phyloP scores from a whole-genome alignment of 2,797 vertebrate genomes.

The Danio kyathit region DNA sequence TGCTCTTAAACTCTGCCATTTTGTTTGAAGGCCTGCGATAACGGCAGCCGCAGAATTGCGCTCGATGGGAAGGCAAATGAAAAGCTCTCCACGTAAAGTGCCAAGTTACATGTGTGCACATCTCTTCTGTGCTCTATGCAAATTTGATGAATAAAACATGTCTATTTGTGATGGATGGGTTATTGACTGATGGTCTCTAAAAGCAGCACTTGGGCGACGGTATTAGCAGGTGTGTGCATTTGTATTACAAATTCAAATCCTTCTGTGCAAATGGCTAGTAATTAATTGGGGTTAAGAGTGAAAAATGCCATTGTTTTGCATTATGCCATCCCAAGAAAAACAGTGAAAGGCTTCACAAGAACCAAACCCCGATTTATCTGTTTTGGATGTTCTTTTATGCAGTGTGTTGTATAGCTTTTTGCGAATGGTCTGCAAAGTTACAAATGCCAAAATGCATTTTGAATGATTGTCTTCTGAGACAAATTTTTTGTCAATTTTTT shows the following conservation, averaged over 20 bases:
- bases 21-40: conserved; percentile 45
- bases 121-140: neutral
- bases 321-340: neutral
- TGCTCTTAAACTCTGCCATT: conserved; percentile 17
- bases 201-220: neutral
- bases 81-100: neutral
- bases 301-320: neutral
- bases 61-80: conserved; percentile 11
- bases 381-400: too few relatives aligned
- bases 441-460: too few relatives aligned
- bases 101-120: neutral
- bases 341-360: neutral
- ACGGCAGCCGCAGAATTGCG: neutral
- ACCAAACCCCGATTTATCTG: too few relatives aligned
- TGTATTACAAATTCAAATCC: conserved; percentile 11
- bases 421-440: too few relatives aligned
- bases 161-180: neutral
- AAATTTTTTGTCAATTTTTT: too few relatives aligned
- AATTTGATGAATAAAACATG: neutral
- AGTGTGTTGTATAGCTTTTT: too few relatives aligned
- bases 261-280: neutral
- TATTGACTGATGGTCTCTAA: conserved; percentile 10
- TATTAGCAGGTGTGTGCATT: conserved; percentile 13
- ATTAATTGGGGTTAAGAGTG: neutral
- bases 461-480: too few relatives aligned